A percentile compares a stretch with the other conserved stretches of the same genome.
Evolutionary conservation across 1,140 invertebrate genomes (phyloP).

Genomic region (Formica exsecta): DNA sequence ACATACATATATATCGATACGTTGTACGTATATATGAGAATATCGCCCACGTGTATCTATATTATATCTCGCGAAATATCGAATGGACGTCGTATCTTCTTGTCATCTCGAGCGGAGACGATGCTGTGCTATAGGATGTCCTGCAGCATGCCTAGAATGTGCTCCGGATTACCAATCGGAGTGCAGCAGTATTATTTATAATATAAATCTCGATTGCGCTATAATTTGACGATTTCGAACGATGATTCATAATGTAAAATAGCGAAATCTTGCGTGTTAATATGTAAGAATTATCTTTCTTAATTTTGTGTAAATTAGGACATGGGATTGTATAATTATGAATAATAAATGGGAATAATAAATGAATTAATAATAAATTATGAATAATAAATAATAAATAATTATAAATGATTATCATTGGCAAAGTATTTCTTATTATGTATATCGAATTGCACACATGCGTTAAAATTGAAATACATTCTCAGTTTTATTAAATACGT

Average conservation of each 20-base stretch:
- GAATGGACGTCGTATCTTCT: conserved; percentile 78
- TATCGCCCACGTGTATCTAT: conserved; percentile 77
- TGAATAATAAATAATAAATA: background rate
- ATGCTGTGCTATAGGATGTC: conserved; percentile 67
- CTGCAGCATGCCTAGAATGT: conserved; percentile 50
- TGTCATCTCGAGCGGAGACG: conserved; percentile 69
- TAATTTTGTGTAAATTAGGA: background rate
- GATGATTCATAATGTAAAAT: background rate
- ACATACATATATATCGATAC: conserved; percentile 62
- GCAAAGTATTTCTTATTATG: background rate
- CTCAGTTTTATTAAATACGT: background rate
- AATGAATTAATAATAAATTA: background rate
- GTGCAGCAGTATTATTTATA: conserved; percentile 35
- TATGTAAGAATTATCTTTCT: background rate
- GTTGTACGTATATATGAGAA: conserved; percentile 50
- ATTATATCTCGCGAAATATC: conserved; percentile 84
- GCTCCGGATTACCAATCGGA: conserved; percentile 20
- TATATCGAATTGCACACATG: background rate
- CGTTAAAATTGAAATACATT: conserved; percentile 4
- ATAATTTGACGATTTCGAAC: background rate
- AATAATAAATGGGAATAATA: background rate
- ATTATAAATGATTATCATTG: background rate
- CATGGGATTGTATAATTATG: background rate
- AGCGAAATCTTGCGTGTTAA: background rate
- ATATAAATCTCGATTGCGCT: conserved; percentile 11